phyloP scores from a whole-genome alignment of 2,797 vertebrate species.

The Balearica regulorum region DNA sequence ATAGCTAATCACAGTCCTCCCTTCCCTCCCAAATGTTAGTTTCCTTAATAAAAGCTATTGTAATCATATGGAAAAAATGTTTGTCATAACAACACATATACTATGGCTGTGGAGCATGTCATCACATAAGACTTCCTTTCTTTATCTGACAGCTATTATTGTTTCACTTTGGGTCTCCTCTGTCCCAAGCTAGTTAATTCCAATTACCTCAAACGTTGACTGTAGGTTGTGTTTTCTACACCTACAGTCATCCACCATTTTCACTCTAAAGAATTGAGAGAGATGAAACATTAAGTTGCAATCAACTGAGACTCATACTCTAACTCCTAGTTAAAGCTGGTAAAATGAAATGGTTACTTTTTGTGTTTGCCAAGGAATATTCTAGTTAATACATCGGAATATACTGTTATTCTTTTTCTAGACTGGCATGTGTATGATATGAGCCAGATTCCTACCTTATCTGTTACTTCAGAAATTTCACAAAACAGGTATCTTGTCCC shows the following conservation, averaged over 20 bases:
- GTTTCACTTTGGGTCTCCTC: background rate
- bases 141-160: background rate
- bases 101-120: background rate
- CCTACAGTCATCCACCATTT: background rate
- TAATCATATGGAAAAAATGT: background rate
- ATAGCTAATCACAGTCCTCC: background rate
- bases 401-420: background rate
- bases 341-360: background rate
- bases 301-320: accelerated
- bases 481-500: background rate
- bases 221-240: background rate
- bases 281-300: background rate
- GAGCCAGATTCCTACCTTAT: background rate
- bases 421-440: accelerated
- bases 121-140: background rate
- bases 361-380: background rate
- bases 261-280: background rate
- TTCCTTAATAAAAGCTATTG: background rate
- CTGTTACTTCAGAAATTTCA: background rate
- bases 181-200: background rate
- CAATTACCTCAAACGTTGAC: background rate
- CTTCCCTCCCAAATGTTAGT: background rate
- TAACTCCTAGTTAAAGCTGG: background rate
- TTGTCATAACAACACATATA: background rate
- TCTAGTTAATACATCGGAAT: background rate